Conservation (phyloP, 2,888 invertebrate genomes). For the Metellina segmentata region DNA sequence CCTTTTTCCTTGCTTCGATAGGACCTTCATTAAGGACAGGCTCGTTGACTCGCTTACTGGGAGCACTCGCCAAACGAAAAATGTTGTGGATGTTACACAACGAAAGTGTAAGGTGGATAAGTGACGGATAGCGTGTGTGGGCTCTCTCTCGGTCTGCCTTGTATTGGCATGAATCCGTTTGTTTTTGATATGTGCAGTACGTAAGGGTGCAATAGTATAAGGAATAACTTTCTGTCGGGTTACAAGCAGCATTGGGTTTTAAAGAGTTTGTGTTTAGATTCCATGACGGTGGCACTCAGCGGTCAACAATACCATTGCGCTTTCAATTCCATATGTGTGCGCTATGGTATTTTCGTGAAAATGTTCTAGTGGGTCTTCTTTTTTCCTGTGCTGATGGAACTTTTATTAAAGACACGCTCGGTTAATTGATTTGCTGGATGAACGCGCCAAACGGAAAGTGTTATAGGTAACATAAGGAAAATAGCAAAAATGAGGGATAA, state of each 20-base stretch:
- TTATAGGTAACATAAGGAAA: slow-evolving; percentile 30
- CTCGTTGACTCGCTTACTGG: slow-evolving; percentile 22
- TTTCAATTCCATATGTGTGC: too few species aligned
- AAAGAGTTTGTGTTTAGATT: too few species aligned
- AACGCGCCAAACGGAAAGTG: background rate
- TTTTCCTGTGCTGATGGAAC: background rate
- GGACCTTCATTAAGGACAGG: slow-evolving; percentile 32
- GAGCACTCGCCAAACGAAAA: slow-evolving; percentile 3
- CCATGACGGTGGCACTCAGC: too few species aligned
- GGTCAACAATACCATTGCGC: too few species aligned
- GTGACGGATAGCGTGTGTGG: slow-evolving; percentile 44
- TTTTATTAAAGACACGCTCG: slow-evolving; percentile 25
- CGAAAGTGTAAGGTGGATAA: slow-evolving; percentile 43
- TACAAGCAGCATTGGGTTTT: too few species aligned
- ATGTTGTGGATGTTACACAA: too few species aligned
- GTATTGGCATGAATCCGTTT: slow-evolving; percentile 1
- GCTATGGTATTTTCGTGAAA: slow-evolving; percentile 34
- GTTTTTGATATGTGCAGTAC: background rate
- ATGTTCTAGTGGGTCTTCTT: slow-evolving; percentile 15
- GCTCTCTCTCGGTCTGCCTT: slow-evolving; percentile 1
- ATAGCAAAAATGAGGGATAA: slow-evolving; percentile 19
- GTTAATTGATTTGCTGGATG: background rate
- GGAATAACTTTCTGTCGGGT: too few species aligned
- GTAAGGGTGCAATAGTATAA: too few species aligned
- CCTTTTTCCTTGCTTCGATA: background rate